Conservation (phyloP, 2,888 invertebrate species). For the Drosophila dives region DNA sequence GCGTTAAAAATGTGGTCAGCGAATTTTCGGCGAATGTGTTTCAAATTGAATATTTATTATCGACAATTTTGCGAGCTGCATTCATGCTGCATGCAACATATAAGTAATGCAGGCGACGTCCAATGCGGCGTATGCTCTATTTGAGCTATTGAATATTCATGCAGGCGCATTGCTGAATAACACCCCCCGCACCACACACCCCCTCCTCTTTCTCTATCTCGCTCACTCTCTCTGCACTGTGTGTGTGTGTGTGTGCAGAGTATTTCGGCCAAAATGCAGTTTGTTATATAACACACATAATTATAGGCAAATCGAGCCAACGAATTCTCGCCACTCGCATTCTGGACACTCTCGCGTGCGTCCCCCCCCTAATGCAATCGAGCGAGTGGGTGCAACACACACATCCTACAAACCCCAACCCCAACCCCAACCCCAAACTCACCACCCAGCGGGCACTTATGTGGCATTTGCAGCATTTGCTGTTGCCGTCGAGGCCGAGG, state of each 20-base stretch:
- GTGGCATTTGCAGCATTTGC: constrained; percentile 77
- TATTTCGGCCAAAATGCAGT: constrained; percentile 74
- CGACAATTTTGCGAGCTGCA: constrained; percentile 65
- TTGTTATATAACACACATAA: constrained; percentile 82
- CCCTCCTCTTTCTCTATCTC: neutral
- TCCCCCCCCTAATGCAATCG: constrained; percentile 63
- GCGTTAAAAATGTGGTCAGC: constrained; percentile 20
- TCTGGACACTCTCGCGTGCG: constrained; percentile 41
- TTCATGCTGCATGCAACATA: constrained; percentile 17
- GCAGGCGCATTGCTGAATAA: constrained; percentile 53
- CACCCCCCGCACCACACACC: neutral
- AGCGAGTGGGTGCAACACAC: constrained; percentile 7
- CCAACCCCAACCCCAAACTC: constrained; percentile 10
- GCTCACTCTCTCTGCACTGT: neutral
- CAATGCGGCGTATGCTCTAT: constrained; percentile 77
- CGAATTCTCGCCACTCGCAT: constrained; percentile 77
- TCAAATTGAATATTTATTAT: constrained; percentile 77
- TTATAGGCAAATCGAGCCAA: constrained; percentile 81
- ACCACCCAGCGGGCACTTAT: constrained; percentile 71
- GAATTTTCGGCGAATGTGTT: constrained; percentile 18
- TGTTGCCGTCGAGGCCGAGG: constrained; percentile 53
- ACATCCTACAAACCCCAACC: neutral
- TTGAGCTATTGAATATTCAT: constrained; percentile 79
- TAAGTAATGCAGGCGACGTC: constrained; percentile 54
- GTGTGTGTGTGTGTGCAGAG: constrained; percentile 17